phyloP scores from a whole-genome alignment of 1,140 invertebrate species.

The Psix sp. region DNA sequence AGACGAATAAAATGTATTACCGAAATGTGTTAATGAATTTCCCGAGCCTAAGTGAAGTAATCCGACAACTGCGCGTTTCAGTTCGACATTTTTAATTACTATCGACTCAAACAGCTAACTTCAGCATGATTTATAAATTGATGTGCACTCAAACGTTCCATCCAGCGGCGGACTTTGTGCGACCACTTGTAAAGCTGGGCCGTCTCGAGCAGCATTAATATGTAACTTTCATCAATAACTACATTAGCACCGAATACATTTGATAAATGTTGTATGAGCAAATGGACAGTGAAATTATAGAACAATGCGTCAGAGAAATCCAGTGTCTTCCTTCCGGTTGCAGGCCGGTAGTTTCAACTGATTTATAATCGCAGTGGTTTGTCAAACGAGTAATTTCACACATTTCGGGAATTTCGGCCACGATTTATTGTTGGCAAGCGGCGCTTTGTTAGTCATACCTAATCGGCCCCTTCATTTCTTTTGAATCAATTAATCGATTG shows the following conservation, averaged over 20 bases:
- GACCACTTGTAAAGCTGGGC: too few species aligned
- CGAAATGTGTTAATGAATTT: slow-evolving; percentile 8
- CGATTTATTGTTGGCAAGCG: slow-evolving; percentile 25
- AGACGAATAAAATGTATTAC: slow-evolving; percentile 29
- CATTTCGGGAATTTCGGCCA: slow-evolving; percentile 40
- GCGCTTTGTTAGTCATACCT: slow-evolving; percentile 8
- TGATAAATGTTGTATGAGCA: slow-evolving; percentile 37
- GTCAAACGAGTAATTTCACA: slow-evolving; percentile 67
- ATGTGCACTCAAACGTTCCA: too few species aligned
- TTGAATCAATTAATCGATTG: too few species aligned
- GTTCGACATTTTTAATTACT: too few species aligned
- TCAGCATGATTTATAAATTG: too few species aligned
- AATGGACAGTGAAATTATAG: slow-evolving; percentile 59
- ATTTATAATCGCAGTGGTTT: slow-evolving; percentile 70
- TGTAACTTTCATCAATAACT: slow-evolving; percentile 47
- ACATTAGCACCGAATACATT: slow-evolving; percentile 23
- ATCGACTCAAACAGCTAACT: too few species aligned
- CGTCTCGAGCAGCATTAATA: slow-evolving; percentile 20
- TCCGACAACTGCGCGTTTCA: too few species aligned
- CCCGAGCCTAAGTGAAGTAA: too few species aligned
- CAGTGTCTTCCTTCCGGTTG: slow-evolving; percentile 52
- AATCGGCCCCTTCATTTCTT: slow-evolving; percentile 6
- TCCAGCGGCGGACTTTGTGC: too few species aligned
- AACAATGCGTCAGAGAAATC: slow-evolving; percentile 52
- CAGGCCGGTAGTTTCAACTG: slow-evolving; percentile 51